Percentiles rank a stretch among this genome's conserved stretches.
phyloP scores from a whole-genome alignment of 2,113 vertebrate genomes.

The Ardeotis arabs region DNA sequence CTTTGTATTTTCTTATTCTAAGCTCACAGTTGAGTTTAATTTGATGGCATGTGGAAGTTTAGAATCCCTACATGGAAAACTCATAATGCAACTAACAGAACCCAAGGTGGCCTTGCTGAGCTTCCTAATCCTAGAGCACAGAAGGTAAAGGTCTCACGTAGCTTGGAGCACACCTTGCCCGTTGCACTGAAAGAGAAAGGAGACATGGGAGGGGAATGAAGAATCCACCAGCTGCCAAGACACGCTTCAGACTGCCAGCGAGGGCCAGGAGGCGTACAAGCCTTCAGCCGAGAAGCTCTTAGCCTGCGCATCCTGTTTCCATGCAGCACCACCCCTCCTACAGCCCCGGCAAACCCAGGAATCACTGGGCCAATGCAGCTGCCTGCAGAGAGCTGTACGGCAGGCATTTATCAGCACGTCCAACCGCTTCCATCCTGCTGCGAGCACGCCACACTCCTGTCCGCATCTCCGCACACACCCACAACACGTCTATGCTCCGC shows the following conservation, averaged over 20 bases:
- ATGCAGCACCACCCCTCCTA: neutral
- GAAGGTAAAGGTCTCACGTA: accelerated
- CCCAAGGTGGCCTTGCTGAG: neutral
- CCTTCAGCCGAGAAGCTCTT: neutral
- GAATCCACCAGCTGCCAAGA: neutral
- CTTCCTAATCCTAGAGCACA: neutral
- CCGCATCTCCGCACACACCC: neutral
- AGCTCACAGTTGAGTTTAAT: neutral
- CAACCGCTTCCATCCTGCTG: neutral
- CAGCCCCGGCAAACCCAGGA: neutral
- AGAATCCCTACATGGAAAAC: neutral
- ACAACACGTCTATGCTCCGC: neutral
- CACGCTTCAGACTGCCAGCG: neutral
- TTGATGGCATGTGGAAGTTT: neutral
- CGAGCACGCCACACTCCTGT: accelerated
- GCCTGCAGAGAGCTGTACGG: neutral
- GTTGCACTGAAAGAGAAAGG: neutral
- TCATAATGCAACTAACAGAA: neutral
- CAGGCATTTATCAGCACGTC: neutral
- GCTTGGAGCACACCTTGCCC: neutral
- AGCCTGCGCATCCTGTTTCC: neutral
- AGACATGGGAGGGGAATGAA: neutral
- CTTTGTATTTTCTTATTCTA: neutral
- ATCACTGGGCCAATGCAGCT: neutral
- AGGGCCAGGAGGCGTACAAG: neutral